Evolutionary conservation across 92 coral and sea anemone species (phyloP).

Genomic region (Diadumene lineata): DNA sequence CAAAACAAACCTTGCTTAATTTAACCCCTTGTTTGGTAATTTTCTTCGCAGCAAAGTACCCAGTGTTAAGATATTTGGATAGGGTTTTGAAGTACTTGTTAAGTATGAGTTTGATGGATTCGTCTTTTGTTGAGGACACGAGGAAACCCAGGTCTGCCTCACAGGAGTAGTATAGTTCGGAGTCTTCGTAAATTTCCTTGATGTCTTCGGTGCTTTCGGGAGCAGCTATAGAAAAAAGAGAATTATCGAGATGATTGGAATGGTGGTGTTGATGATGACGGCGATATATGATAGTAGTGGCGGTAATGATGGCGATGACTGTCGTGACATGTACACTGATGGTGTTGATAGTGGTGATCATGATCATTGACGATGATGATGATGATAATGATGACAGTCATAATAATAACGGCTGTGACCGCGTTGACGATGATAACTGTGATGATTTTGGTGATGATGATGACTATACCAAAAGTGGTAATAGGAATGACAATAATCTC

Average conservation of each 20-base stretch:
- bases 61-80: conserved; percentile 42
- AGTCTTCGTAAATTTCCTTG: conserved; percentile 36
- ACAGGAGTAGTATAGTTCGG: conserved; percentile 48
- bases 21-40: conserved; percentile 7
- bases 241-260: background rate
- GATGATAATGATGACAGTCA: background rate
- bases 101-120: conserved; percentile 27
- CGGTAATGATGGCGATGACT: background rate
- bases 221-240: conserved; percentile 4
- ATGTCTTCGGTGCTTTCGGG: conserved; percentile 40
- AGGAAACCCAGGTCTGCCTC: conserved; percentile 46
- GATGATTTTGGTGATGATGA: background rate
- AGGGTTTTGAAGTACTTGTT: conserved; percentile 41
- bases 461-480: background rate
- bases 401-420: background rate
- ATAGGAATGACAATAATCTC: background rate
- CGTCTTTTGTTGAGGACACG: conserved; percentile 39
- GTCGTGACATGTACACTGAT: background rate
- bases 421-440: background rate
- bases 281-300: background rate
- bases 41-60: conserved; percentile 61
- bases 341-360: background rate
- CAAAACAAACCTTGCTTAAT: conserved; percentile 59
- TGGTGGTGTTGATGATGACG: too few relatives aligned
- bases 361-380: background rate